Evolutionary conservation across 2,797 vertebrate genomes (phyloP).

Genomic region (Sebastes ruberrimus): DNA sequence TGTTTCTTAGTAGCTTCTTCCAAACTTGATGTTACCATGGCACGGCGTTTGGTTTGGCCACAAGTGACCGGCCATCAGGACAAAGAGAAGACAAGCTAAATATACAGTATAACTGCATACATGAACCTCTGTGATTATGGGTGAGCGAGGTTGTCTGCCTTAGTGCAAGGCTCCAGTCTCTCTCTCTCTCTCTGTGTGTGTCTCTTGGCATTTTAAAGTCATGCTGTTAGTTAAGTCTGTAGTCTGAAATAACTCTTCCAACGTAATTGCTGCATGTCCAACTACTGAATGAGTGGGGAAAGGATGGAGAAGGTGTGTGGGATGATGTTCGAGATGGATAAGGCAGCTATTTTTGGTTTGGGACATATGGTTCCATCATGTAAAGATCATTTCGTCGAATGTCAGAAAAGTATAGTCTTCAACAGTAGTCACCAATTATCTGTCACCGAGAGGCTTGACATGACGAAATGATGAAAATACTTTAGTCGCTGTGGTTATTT

Average conservation of each 20-base stretch:
- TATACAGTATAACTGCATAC: slow-evolving; percentile 57
- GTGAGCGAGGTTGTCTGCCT: slow-evolving; percentile 46
- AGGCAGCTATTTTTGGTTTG: background rate
- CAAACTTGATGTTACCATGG: background rate
- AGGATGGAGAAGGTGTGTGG: background rate
- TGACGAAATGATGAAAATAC: background rate
- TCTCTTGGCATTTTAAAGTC: slow-evolving; percentile 42
- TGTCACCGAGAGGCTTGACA: background rate
- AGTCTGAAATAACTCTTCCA: slow-evolving; percentile 41
- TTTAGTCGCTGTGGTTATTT: background rate
- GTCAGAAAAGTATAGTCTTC: background rate
- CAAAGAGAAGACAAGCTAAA: slow-evolving; percentile 64
- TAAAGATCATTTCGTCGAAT: background rate
- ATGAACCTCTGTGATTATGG: slow-evolving; percentile 70
- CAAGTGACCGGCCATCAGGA: slow-evolving; percentile 31
- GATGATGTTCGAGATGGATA: background rate
- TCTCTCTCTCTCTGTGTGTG: background rate
- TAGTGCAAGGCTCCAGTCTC: slow-evolving; percentile 1
- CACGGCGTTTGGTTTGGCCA: slow-evolving; percentile 19
- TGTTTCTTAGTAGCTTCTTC: background rate
- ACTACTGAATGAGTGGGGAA: background rate
- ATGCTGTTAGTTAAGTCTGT: slow-evolving; percentile 7
- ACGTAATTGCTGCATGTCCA: slow-evolving; percentile 16
- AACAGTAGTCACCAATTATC: background rate
- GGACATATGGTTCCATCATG: background rate